These are phyloP conservation scores for Cydia amplana DNA, from an alignment of 1,140 invertebrate genomes.

Conservation along the genomic window DNA sequence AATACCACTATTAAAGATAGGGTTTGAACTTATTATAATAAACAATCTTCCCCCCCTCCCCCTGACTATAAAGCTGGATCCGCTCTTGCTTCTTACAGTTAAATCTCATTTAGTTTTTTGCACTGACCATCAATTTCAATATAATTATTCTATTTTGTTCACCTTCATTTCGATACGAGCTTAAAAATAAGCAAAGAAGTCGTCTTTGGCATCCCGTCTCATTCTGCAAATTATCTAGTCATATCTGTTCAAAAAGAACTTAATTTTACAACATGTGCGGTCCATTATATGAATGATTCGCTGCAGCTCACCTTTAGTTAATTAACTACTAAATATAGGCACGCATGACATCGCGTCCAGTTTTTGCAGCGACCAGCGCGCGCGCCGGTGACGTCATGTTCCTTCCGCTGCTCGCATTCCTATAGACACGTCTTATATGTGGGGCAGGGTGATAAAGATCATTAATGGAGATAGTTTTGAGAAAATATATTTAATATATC, in stretches of 20 bases:
- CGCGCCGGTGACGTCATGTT: conserved; percentile 15
- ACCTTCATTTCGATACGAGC: no score
- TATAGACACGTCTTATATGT: not conserved
- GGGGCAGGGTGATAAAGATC: conserved; percentile 5
- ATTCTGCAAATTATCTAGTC: not conserved
- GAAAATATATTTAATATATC: no score
- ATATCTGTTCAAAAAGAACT: not conserved
- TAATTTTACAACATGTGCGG: conserved; percentile 9
- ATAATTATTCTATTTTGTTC: no score
- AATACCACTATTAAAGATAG: no score
- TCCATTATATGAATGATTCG: conserved; percentile 5
- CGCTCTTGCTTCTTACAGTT: no score
- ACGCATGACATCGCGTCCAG: conserved; percentile 1
- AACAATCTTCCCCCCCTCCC: no score
- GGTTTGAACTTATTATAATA: no score
- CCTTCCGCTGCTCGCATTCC: conserved; percentile 28
- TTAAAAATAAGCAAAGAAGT: no score
- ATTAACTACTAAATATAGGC: conserved; percentile 10
- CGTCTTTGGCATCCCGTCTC: no score
- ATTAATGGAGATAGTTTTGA: not conserved
- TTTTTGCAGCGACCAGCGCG: not conserved
- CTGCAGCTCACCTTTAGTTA: not conserved
- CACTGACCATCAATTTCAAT: no score
- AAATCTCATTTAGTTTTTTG: no score
- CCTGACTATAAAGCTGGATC: no score